phyloP scores from a whole-genome alignment of 2,888 invertebrate genomes.

The Acleris emargana region DNA sequence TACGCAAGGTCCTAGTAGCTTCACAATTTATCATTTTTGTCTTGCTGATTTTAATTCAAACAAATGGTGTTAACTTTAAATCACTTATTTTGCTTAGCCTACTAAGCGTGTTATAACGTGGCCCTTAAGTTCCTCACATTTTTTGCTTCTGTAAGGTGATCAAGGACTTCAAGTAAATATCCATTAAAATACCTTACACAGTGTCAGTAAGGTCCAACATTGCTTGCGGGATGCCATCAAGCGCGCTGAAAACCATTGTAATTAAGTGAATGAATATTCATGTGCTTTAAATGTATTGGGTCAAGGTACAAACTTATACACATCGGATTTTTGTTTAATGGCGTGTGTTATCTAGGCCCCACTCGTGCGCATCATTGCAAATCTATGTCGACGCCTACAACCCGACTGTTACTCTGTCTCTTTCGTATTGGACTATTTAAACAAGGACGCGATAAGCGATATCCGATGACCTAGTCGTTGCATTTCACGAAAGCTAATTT shows the following conservation, averaged over 20 bases:
- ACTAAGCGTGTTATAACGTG: not conserved
- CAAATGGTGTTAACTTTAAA: no score
- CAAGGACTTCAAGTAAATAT: not conserved
- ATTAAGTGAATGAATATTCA: slow-evolving; percentile 35
- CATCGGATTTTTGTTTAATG: slow-evolving; percentile 3
- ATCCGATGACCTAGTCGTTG: no score
- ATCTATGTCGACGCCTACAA: slow-evolving; percentile 1
- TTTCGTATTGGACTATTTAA: not conserved
- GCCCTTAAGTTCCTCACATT: not conserved
- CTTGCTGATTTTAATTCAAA: no score
- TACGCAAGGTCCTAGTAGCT: no score
- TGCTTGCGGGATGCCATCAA: not conserved
- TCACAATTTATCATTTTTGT: no score
- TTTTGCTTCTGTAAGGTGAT: not conserved
- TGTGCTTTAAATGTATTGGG: slow-evolving; percentile 30
- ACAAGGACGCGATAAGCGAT: not conserved
- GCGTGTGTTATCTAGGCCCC: slow-evolving; percentile 9
- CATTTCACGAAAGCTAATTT: no score
- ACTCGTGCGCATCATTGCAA: slow-evolving; percentile 1
- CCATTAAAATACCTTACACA: not conserved
- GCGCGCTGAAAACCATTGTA: slow-evolving; percentile 29
- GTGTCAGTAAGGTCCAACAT: slow-evolving; percentile 3
- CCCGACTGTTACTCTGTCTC: not conserved
- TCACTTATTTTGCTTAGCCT: no score
- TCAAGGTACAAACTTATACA: slow-evolving; percentile 20